Percentiles rank a stretch among this genome's conserved stretches.
Evolutionary conservation across 2,888 invertebrate species (phyloP).

Genomic region (Mesorhabditis belari): DNA sequence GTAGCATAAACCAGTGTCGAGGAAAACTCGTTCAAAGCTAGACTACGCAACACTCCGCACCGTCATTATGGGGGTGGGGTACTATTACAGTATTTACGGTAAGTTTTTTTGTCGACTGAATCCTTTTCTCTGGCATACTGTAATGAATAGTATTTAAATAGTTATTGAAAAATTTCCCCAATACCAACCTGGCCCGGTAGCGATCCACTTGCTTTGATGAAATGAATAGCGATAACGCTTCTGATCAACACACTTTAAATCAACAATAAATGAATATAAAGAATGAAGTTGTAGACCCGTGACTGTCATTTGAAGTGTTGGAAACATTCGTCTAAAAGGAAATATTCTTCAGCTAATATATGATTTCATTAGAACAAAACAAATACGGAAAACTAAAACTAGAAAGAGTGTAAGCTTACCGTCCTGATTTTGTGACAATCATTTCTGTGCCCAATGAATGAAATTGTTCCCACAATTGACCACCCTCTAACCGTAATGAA

Average conservation of each 20-base stretch:
- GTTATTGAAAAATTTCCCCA: neutral
- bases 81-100: neutral
- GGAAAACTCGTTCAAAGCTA: too few species aligned
- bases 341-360: too few species aligned
- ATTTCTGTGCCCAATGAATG: conserved; percentile 79
- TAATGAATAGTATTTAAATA: too few species aligned
- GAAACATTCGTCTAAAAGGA: conserved; percentile 93
- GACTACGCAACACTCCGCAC: too few species aligned
- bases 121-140: too few species aligned
- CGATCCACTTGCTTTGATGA: conserved; percentile 94
- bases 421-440: conserved; percentile 95
- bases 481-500: conserved; percentile 83
- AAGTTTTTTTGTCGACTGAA: too few species aligned
- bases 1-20: too few species aligned
- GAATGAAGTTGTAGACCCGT: conserved; percentile 62
- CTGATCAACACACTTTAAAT: conserved; percentile 68
- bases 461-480: conserved; percentile 95
- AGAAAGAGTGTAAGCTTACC: conserved; percentile 62
- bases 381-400: neutral
- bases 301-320: conserved; percentile 87
- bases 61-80: too few species aligned
- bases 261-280: conserved; percentile 45
- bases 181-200: conserved; percentile 75
- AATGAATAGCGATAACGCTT: conserved; percentile 94
- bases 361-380: neutral